Evolutionary conservation across 30 jellyfish, hydroid and myxozoan species (phyloP).

Genomic region (Mastigias papua): DNA sequence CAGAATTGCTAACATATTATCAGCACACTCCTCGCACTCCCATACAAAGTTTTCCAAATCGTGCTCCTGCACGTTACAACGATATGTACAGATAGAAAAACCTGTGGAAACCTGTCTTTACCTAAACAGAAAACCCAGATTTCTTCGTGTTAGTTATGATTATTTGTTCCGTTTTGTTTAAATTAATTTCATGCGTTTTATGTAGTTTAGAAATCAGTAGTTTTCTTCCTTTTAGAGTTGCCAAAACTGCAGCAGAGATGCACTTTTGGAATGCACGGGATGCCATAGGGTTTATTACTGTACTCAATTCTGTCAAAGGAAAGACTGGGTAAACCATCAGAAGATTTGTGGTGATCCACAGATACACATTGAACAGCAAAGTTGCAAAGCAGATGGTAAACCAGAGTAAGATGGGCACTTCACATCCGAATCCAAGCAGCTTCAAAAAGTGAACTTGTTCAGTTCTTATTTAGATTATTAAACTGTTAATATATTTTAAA

Average conservation of each 20-base stretch:
- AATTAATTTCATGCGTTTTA: not conserved
- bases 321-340: conserved; percentile 96
- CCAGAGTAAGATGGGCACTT: not conserved
- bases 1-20: too few species aligned
- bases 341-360: conserved; percentile 85
- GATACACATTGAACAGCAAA: conserved; percentile 22
- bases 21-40: too few species aligned
- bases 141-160: not conserved
- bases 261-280: conserved; percentile 95
- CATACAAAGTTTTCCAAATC: too few species aligned
- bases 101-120: too few species aligned
- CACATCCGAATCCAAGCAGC: too few species aligned
- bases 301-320: conserved; percentile 91
- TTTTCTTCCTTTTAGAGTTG: conserved; percentile 70
- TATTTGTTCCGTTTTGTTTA: not conserved
- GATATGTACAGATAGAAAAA: too few species aligned
- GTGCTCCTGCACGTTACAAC: too few species aligned
- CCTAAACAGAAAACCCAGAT: too few species aligned
- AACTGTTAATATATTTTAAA: too few species aligned
- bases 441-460: too few species aligned
- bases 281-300: conserved; percentile 91
- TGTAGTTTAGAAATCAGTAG: not conserved
- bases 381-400: conserved; percentile 9
- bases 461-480: too few species aligned
- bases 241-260: conserved; percentile 97